Evolutionary conservation across 2,888 invertebrate genomes (phyloP), one percentile per base, ranked within the genome.

Genomic region (Lasioglossum zephyrum): DNA sequence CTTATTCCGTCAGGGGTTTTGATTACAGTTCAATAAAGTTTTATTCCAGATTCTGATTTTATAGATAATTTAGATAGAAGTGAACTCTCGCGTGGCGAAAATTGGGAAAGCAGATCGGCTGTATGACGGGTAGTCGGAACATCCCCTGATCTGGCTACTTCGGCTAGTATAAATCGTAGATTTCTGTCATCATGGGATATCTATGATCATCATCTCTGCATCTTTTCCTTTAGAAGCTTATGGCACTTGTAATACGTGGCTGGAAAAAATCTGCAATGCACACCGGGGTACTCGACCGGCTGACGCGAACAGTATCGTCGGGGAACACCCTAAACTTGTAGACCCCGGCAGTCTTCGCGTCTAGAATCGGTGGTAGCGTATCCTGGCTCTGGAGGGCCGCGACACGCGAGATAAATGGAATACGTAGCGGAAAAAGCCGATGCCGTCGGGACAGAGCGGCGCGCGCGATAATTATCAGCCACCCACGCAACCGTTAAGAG

Each of bases 401-500:
- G 53, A 74, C 63, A 44, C 18, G 36, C n/a, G 73, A 79, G 69
- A 77, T 83, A 79, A 85, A 74, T 70, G 73, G 63, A 73, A 79
- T 70, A 47, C 70, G 53, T 41, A 11, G 44, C 53, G 69, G 13
- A 76, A 77, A 75, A 70, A 16, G 44, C 13, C 60, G 49, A 74
- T 74, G 74, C 22, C 39, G 70, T 31, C 60, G 85, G 60, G 75
- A 77, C 77, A 72, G 36, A 77, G 77, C 72, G 77, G 81, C 81
- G 85, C 77, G 79, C 73, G 77, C 90, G 92, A 92, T 92, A 92
- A 92, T 92, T 92, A 92, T 92, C 91, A 87, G 86, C 84, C 92
- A 84, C 90, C 92, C 88, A 91, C 91, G 87, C 86, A 73, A 72
- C 60, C 85, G 79, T 88, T 72, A 80, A 89, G 89, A 80, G 87